Base-by-base conservation (phyloP, 2,888 invertebrate species). In the Entomobrya multifasciata region DNA sequence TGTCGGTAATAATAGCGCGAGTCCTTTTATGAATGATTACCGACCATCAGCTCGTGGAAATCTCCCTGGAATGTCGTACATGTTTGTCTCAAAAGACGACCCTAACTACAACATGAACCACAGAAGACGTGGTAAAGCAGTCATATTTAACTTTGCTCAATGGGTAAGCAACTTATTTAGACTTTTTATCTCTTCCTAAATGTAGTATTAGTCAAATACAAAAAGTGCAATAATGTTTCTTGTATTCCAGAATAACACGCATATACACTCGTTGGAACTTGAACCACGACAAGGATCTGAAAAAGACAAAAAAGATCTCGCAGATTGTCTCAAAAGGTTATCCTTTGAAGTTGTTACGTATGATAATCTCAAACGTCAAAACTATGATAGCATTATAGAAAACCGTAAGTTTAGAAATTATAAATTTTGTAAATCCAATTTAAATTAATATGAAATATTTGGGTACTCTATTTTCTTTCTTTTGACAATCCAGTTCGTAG, bases 141-240 rank as follows among this genome's bases (percentile, higher is more conserved):
- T 90, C 10, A 90, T 91, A 15, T 90, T 91, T 65, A 90, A 91
- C 67, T 86, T 90, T 78, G 90, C 89, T 62, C 62, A 76, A 47
- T 90, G 88, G 88, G 91, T 91, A 88, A 79, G 87, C 67, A 57
- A n/a, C n/a, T n/a, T n/a, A n/a, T 22, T 20, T 36, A 10, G n/a
- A n/a, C 11, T 17, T 49, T 20, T 55, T 27, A 15, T 36, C 25
- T 47, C 8, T 13, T 22, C 17, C 20, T 44, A 47, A 15, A 52
- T 22, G 13, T 22, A 30, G 3, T 44, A 47, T 30, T n/a, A n/a
- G n/a, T n/a, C n/a, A n/a, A n/a, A n/a, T n/a, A n/a, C n/a, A n/a
- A n/a, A n/a, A n/a, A n/a, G n/a, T n/a, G n/a, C n/a, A n/a, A n/a
- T n/a, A n/a, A n/a, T n/a, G n/a, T n/a, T n/a, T 44, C 1, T 67